These are phyloP conservation scores for Girardinus metallicus DNA, from an alignment of 2,797 vertebrate genomes.

Conservation along the genomic window DNA sequence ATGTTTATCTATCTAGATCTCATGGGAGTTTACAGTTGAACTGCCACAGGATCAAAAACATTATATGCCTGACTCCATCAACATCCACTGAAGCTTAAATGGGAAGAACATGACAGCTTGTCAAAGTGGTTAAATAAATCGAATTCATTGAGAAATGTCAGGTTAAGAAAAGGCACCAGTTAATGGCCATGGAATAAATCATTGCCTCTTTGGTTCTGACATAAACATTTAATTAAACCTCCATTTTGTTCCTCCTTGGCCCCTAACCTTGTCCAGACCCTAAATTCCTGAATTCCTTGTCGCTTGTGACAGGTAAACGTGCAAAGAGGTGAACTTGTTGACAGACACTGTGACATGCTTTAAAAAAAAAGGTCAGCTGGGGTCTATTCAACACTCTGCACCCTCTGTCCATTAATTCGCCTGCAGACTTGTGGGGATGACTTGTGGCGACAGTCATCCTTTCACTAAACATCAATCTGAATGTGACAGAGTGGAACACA, in stretches of 20 bases:
- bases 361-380: slow-evolving; percentile 31
- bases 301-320: neutral
- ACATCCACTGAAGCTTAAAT: neutral
- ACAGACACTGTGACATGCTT: slow-evolving; percentile 45
- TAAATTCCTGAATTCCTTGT: slow-evolving; percentile 25
- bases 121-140: neutral
- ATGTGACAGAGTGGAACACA: slow-evolving; percentile 19
- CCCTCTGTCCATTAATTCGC: slow-evolving; percentile 30
- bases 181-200: neutral
- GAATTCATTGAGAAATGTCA: neutral
- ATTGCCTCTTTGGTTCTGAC: neutral
- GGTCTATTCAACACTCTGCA: slow-evolving; percentile 20
- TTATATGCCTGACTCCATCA: neutral
- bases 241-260: neutral
- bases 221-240: neutral
- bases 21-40: slow-evolving; percentile 31
- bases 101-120: neutral
- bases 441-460: slow-evolving; percentile 42
- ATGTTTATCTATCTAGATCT: slow-evolving; percentile 35
- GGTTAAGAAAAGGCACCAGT: neutral
- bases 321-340: slow-evolving; percentile 26
- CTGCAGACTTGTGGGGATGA: neutral
- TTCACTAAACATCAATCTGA: slow-evolving; percentile 34
- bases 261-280: slow-evolving; percentile 17
- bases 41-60: slow-evolving; percentile 9